Conservation (phyloP, 2,113 vertebrate species). For the Macrotis lagotis region DNA sequence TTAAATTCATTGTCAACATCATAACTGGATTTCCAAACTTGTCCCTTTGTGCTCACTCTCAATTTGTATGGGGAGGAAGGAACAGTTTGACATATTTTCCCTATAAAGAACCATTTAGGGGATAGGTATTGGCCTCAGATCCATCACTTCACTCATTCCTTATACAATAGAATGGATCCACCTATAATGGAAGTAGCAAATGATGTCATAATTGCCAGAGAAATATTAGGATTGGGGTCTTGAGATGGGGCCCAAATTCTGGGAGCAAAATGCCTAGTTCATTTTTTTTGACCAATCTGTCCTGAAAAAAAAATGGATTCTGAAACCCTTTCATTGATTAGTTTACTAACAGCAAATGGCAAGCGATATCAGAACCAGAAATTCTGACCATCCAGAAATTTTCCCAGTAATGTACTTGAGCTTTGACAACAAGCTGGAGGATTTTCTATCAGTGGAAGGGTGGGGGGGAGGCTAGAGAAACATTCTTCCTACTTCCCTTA, state of each 20-base stretch:
- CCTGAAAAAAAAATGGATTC: constrained; percentile 44
- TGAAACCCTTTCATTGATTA: constrained; percentile 2
- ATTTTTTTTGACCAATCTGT: neutral
- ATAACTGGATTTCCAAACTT: constrained; percentile 37
- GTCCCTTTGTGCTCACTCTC: neutral
- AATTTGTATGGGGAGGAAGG: constrained; percentile 32
- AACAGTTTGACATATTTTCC: constrained; percentile 15
- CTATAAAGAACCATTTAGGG: constrained; percentile 27
- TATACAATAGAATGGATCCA: constrained; percentile 16
- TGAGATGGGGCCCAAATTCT: constrained; percentile 44
- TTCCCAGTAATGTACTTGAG: constrained; percentile 54
- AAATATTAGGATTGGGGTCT: neutral
- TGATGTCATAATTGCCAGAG: constrained; percentile 6
- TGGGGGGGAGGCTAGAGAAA: constrained; percentile 62
- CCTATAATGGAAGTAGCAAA: constrained; percentile 34
- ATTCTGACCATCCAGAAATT: neutral
- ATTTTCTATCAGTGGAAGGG: constrained; percentile 54
- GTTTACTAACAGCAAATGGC: neutral
- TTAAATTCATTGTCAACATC: constrained; percentile 11
- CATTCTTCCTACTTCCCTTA: constrained; percentile 71
- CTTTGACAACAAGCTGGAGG: constrained; percentile 54
- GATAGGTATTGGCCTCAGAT: neutral
- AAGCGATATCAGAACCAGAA: neutral
- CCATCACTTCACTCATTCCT: constrained; percentile 28
- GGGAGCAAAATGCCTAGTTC: neutral